Evolutionary conservation across 2,888 invertebrate genomes (phyloP), one percentile per base, ranked within the genome.

Genomic region (Biston betularia): DNA sequence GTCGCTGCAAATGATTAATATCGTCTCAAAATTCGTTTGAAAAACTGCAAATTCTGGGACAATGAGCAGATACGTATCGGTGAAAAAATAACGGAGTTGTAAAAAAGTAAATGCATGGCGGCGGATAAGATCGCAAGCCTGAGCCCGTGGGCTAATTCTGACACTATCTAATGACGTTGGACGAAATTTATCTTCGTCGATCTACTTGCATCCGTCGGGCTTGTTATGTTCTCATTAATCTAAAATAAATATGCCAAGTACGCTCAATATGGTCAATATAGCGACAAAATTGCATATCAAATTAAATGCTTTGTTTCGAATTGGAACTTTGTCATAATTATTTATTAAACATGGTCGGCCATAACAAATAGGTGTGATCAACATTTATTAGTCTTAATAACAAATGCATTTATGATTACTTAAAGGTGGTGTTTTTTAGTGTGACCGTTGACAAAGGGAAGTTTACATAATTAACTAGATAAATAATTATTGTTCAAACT

Each of bases 21-120:
- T 49, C 11, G 40, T 40, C 45, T 40, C 56, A 45, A 49, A 45
- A 62, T 66, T 66, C 48, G 58, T 59, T 59, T 59, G 59, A 64
- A 70, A 61, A 66, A 54, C 63, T 62, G 68, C 63, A 50, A 60
- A 67, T 65, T 67, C 65, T 63, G 44, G 65, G 58, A 63, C 68
- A 65, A 63, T 64, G 55, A 63, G 60, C 50, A 62, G 71, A 73
- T 67, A 38, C 45, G 61, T 65, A 72, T 70, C 73, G 61, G 60
- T 50, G 56, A 66, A 71, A 24, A 70, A 54, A 60, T 74, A 72
- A 74, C 71, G 74, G 72, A 70, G 59, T 68, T 68, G 45, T 65
- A 61, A 63, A 60, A 69, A 74, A 75, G 66, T 69, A 66, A 74
- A 72, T 69, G 69, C 67, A 74, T 70, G 70, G 56, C 66, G 56